Conservation (phyloP, 1,140 invertebrate genomes). For the Apis laboriosa region DNA sequence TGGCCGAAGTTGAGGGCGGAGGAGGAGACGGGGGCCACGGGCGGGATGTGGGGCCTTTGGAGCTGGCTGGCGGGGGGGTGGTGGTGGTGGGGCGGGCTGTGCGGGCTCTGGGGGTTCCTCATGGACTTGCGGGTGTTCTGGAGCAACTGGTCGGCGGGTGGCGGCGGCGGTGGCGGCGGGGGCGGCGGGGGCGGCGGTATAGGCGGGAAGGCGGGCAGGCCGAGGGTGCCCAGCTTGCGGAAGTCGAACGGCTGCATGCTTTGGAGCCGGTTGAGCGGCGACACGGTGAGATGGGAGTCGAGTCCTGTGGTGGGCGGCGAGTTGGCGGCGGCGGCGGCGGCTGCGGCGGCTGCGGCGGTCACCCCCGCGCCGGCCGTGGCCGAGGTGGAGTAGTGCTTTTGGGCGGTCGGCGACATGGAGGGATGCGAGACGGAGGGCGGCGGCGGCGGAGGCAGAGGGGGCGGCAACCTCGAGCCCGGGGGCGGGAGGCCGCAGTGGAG, state of each 20-base stretch:
- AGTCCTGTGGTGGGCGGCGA: constrained; percentile 76
- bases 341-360: too few relatives aligned
- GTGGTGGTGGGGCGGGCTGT: constrained; percentile 69
- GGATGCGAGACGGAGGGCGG: constrained; percentile 77
- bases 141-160: constrained; percentile 63
- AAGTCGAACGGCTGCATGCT: constrained; percentile 98
- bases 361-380: constrained; percentile 63
- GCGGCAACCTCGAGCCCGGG: constrained; percentile 78
- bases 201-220: constrained; percentile 84
- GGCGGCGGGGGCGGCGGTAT: constrained; percentile 78
- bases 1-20: constrained; percentile 75
- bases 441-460: constrained; percentile 77
- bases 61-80: constrained; percentile 62
- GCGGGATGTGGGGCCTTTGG: constrained; percentile 73
- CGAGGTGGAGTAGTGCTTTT: constrained; percentile 77
- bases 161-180: constrained; percentile 68
- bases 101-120: constrained; percentile 74
- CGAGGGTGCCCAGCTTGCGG: constrained; percentile 86
- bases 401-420: constrained; percentile 79
- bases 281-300: constrained; percentile 81
- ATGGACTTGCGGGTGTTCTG: constrained; percentile 70
- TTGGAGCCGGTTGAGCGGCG: constrained; percentile 93
- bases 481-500: constrained; percentile 81
- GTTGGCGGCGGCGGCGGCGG: constrained; percentile 65
- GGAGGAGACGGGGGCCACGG: constrained; percentile 75